Evolutionary conservation across 2,888 invertebrate species (phyloP).

Genomic region (Heliconius ethilla): DNA sequence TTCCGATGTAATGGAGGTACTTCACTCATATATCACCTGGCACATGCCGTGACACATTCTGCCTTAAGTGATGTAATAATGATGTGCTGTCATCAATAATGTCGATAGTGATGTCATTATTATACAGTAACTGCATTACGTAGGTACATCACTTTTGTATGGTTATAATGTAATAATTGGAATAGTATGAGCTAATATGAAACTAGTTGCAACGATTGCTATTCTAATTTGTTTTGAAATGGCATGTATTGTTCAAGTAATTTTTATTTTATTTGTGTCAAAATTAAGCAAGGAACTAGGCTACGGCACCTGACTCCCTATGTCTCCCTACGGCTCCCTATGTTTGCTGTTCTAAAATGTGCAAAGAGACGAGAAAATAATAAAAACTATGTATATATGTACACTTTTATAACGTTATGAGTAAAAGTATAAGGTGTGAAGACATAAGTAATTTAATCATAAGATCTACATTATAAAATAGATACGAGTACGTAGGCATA

Average conservation of each 20-base stretch:
- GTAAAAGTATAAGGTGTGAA: background rate
- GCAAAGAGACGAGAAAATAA: background rate
- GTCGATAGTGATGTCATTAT: slow-evolving; percentile 41
- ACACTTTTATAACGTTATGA: too few relatives aligned
- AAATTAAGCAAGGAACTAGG: background rate
- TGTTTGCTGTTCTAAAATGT: background rate
- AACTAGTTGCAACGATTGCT: background rate
- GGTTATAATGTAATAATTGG: background rate
- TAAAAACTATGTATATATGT: too few relatives aligned
- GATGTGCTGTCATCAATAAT: slow-evolving; percentile 35
- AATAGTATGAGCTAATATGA: background rate
- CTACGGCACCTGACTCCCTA: background rate
- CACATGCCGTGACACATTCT: slow-evolving; percentile 36
- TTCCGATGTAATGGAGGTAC: slow-evolving; percentile 33
- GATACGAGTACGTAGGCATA: slow-evolving; percentile 12
- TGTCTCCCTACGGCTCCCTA: background rate
- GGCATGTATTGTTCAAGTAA: background rate
- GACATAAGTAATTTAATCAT: background rate
- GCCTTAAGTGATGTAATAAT: slow-evolving; percentile 28
- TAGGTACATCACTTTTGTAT: background rate
- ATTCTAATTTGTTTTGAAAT: background rate
- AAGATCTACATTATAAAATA: slow-evolving; percentile 12
- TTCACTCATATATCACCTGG: slow-evolving; percentile 40
- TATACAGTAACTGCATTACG: slow-evolving; percentile 20
- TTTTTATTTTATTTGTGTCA: background rate